These are phyloP conservation scores for Microtus montanus DNA, from an alignment of 2,113 vertebrate species.

Conservation along the genomic window DNA sequence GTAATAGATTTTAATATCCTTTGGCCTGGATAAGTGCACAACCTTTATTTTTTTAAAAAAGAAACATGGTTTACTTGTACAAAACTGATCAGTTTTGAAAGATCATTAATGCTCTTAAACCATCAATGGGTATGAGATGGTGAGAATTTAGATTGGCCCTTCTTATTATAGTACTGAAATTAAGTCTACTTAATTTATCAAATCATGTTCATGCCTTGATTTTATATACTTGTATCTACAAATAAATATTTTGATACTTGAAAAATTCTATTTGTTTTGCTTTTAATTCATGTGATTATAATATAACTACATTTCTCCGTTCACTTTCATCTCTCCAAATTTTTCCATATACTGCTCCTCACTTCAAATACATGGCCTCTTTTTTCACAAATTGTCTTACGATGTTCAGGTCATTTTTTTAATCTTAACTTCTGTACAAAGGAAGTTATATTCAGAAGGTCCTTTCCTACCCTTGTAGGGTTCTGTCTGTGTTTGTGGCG, in stretches of 20 bases:
- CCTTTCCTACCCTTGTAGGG: not conserved
- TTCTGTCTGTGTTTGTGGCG: not conserved
- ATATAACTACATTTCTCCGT: not conserved
- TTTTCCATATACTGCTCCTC: not conserved
- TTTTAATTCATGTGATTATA: not conserved
- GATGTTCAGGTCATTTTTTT: not conserved
- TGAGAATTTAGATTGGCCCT: slow-evolving; percentile 88
- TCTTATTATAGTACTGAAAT: slow-evolving; percentile 89
- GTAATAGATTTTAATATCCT: slow-evolving; percentile 90
- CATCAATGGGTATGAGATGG: slow-evolving; percentile 87
- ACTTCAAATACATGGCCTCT: not conserved
- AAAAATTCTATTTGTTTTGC: slow-evolving; percentile 56
- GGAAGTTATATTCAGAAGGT: not conserved
- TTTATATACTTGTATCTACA: slow-evolving; percentile 93
- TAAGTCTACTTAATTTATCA: slow-evolving; percentile 94
- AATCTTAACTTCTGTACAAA: not conserved
- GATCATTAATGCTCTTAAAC: slow-evolving; percentile 86
- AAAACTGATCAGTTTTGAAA: slow-evolving; percentile 87
- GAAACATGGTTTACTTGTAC: slow-evolving; percentile 91
- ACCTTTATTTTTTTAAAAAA: slow-evolving; percentile 88
- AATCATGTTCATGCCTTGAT: slow-evolving; percentile 94
- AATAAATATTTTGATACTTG: slow-evolving; percentile 97
- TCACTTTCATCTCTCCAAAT: not conserved
- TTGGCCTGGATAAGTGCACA: slow-evolving; percentile 89
- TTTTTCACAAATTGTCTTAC: not conserved